Evolutionary conservation across 2,888 invertebrate species (phyloP).

Genomic region (Eupeodes latifasciatus): DNA sequence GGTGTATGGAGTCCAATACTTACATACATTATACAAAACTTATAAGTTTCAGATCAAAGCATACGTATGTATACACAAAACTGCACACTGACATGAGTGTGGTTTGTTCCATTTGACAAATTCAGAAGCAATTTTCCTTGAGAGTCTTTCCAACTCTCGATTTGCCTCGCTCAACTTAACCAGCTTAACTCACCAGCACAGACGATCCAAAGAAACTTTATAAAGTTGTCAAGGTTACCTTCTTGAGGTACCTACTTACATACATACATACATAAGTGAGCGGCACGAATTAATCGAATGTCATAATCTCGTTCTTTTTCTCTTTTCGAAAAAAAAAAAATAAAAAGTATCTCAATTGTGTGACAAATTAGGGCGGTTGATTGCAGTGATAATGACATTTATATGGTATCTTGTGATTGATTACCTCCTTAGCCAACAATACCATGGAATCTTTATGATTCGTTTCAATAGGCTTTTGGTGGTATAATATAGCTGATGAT

Average conservation of each 20-base stretch:
- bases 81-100: conserved; percentile 11
- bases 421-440: conserved; percentile 37
- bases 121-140: conserved; percentile 66
- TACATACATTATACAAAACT: neutral
- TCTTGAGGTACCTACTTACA: conserved; percentile 20
- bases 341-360: conserved; percentile 43
- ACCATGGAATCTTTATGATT: conserved; percentile 41
- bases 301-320: conserved; percentile 59
- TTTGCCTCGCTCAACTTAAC: neutral
- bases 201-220: conserved; percentile 45
- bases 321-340: conserved; percentile 27
- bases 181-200: neutral
- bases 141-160: conserved; percentile 22
- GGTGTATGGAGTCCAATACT: conserved; percentile 1
- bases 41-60: conserved; percentile 7
- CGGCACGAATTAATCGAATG: conserved; percentile 53
- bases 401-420: conserved; percentile 59
- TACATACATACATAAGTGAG: conserved; percentile 34
- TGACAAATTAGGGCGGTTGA: conserved; percentile 63
- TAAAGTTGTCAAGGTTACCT: conserved; percentile 68
- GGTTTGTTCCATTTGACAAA: conserved; percentile 64
- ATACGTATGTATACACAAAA: too few relatives aligned
- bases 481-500: neutral
- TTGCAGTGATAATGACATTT: conserved; percentile 69
- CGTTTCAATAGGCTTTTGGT: conserved; percentile 16